Percentiles rank a stretch among this genome's conserved stretches.
Conservation (phyloP, 2,888 invertebrate species). For the Hydraecia micacea region DNA sequence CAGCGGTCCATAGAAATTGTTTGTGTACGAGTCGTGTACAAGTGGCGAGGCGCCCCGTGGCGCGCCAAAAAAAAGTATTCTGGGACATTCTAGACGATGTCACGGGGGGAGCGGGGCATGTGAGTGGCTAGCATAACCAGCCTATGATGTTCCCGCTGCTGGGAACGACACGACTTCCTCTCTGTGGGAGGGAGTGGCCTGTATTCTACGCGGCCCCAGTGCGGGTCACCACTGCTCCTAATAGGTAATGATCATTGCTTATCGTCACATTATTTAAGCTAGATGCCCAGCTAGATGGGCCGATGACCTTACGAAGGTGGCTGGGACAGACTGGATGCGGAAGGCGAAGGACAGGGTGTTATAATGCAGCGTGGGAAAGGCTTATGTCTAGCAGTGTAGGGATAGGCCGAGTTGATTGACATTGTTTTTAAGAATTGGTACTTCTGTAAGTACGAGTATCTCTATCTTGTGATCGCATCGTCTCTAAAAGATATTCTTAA, state of each 20-base stretch:
- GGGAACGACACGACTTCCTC: background rate
- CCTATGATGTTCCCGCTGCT: background rate
- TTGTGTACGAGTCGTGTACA: no score
- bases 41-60: no score
- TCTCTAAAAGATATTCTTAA: constrained; percentile 17
- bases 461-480: background rate
- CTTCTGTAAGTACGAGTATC: constrained; percentile 14
- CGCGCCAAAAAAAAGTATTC: no score
- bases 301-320: background rate
- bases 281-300: background rate
- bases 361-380: background rate
- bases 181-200: background rate
- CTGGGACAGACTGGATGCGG: background rate
- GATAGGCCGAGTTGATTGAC: background rate
- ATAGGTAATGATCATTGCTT: background rate
- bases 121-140: background rate
- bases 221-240: background rate
- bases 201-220: background rate
- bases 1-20: no score
- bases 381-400: background rate
- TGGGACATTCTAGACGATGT: no score
- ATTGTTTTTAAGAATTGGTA: background rate
- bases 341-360: background rate
- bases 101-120: no score
- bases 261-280: background rate